Conservation (phyloP, 2,113 vertebrate genomes). For the Leptosomus discolor region DNA sequence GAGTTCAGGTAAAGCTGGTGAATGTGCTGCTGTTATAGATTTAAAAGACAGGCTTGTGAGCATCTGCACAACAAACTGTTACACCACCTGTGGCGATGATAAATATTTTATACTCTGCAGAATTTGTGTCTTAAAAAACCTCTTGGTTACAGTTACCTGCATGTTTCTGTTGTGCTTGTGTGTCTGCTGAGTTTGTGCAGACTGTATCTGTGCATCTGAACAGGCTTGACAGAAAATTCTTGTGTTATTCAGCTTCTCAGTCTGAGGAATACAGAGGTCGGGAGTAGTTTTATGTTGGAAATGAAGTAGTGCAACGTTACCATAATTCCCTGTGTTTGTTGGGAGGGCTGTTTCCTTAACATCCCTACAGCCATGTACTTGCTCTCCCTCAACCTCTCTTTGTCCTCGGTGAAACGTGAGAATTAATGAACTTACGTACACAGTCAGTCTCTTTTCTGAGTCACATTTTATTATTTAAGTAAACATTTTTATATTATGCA, state of each 20-base stretch:
- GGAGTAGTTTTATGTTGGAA: not conserved
- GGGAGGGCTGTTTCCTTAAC: not conserved
- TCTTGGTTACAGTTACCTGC: not conserved
- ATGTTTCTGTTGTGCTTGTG: not conserved
- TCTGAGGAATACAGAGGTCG: not conserved
- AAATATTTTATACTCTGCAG: constrained; percentile 39
- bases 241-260: not conserved
- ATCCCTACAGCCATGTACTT: not conserved
- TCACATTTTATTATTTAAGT: not conserved
- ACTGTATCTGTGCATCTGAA: not conserved
- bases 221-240: not conserved
- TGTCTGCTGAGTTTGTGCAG: not conserved
- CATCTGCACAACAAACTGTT: constrained; percentile 29
- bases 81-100: not conserved
- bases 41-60: not conserved
- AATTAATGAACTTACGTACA: not conserved
- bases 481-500: not conserved
- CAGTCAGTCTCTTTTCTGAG: not conserved
- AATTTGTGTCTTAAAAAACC: not conserved
- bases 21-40: not conserved
- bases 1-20: not conserved
- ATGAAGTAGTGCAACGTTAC: not conserved
- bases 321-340: not conserved
- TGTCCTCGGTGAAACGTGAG: not conserved
- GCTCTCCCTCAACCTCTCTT: not conserved